Percentiles rank a stretch among this genome's conserved stretches.
These are phyloP conservation scores for Pollenia amentaria DNA, from an alignment of 2,888 invertebrate genomes.

Conservation along the genomic window DNA sequence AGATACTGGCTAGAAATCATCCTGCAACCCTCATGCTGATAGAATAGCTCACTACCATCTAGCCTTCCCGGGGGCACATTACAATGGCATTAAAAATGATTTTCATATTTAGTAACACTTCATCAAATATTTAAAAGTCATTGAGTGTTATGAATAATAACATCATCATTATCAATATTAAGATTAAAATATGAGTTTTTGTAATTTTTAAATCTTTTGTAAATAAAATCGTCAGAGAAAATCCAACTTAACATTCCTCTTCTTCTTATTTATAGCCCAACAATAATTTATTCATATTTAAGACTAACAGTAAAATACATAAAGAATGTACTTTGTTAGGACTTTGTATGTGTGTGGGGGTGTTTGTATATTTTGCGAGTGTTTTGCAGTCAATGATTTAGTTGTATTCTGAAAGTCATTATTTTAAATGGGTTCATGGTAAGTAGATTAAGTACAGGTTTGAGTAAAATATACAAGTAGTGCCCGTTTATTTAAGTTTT, in stretches of 20 bases:
- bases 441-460: not conserved
- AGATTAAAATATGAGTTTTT: not conserved
- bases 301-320: not conserved
- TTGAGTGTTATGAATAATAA: not conserved
- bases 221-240: not conserved
- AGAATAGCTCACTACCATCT: too few species aligned
- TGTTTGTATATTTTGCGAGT: too few species aligned
- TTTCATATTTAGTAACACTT: not conserved
- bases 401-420: conserved; percentile 1
- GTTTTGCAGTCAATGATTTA: not conserved
- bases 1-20: too few species aligned
- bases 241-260: not conserved
- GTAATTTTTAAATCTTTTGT: not conserved
- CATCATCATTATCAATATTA: conserved; percentile 1
- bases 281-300: conserved; percentile 20
- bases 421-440: not conserved
- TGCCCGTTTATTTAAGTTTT: conserved; percentile 11
- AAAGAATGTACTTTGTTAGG: not conserved
- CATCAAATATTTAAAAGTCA: not conserved
- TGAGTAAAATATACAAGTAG: not conserved
- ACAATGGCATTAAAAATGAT: not conserved
- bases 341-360: not conserved
- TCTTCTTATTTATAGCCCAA: too few species aligned
- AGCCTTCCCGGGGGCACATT: too few species aligned
- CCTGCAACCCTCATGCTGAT: too few species aligned